These are phyloP conservation scores for Condylura cristata DNA, from an alignment of 2,113 vertebrate genomes.

Conservation along the genomic window DNA sequence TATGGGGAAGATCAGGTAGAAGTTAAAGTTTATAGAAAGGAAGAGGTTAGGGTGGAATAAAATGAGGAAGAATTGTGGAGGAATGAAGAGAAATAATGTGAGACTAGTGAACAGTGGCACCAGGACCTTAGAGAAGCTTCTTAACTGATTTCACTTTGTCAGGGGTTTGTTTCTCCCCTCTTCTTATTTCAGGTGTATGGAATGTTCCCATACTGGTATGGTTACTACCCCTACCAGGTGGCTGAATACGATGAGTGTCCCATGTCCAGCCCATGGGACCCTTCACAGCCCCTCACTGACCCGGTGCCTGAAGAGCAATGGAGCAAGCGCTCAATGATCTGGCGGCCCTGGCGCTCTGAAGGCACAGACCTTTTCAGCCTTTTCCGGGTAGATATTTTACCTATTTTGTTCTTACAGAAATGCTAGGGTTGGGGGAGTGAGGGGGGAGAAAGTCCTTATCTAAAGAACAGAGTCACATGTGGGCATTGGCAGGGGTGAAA, in stretches of 20 bases:
- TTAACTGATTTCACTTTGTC: not conserved
- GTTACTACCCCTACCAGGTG: conserved; percentile 46
- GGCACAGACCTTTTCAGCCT: not conserved
- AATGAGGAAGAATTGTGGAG: not conserved
- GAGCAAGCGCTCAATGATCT: not conserved
- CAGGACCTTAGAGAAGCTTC: not conserved
- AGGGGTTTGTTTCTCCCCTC: not conserved
- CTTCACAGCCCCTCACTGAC: not conserved
- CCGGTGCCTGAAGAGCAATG: not conserved
- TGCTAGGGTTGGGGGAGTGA: not conserved
- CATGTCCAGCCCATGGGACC: not conserved
- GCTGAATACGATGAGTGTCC: conserved; percentile 59
- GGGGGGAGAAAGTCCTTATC: not conserved
- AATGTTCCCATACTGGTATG: conserved; percentile 57
- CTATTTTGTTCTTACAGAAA: not conserved
- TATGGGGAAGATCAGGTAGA: not conserved
- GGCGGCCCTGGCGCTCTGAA: not conserved
- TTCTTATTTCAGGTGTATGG: conserved; percentile 26
- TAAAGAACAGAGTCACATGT: not conserved
- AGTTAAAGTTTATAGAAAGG: not conserved
- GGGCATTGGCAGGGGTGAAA: not conserved
- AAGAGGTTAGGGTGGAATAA: not conserved
- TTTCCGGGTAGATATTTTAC: conserved; percentile 33
- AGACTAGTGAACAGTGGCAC: not conserved
- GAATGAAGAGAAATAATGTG: not conserved